A percentile compares a stretch with the other conserved stretches of the same genome.
Evolutionary conservation across 2,888 invertebrate species (phyloP).

Genomic region (Parasteatoda lunata): DNA sequence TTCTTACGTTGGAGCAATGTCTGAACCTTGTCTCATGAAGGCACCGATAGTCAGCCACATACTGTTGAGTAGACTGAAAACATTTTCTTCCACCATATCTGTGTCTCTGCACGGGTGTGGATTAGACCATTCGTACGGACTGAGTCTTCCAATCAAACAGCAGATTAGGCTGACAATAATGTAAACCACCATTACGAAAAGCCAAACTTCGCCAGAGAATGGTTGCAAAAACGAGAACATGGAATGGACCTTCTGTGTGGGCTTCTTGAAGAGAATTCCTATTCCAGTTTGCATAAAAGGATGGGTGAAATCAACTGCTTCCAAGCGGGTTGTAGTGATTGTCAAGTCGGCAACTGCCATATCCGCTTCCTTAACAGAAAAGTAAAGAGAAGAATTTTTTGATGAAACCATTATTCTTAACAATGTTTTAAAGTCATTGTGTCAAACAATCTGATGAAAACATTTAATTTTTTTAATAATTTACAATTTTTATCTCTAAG

Average conservation of each 20-base stretch:
- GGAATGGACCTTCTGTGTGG: conserved; percentile 87
- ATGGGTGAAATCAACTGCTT: conserved; percentile 77
- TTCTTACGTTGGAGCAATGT: conserved; percentile 92
- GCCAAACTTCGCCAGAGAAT: conserved; percentile 89
- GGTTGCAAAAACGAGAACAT: conserved; percentile 95
- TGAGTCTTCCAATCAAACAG: conserved; percentile 76
- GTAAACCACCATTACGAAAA: conserved; percentile 87
- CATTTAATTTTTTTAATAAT: too few relatives aligned
- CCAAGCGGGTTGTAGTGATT: conserved; percentile 77
- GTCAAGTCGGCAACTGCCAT: conserved; percentile 78
- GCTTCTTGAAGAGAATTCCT: conserved; percentile 90
- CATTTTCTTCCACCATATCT: conserved; percentile 85
- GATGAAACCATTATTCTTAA: too few relatives aligned
- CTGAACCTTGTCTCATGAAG: conserved; percentile 96
- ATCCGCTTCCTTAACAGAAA: conserved; percentile 74
- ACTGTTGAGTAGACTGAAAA: conserved; percentile 93
- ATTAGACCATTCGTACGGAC: conserved; percentile 79
- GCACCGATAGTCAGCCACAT: conserved; percentile 98
- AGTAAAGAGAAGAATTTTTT: neutral
- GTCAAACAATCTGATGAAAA: too few relatives aligned
- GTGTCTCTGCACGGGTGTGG: conserved; percentile 83
- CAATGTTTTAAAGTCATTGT: too few relatives aligned
- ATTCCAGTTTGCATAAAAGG: conserved; percentile 81
- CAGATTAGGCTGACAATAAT: conserved; percentile 85
- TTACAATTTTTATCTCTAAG: too few relatives aligned